phyloP scores from a whole-genome alignment of 2,797 vertebrate species.

The Semaprochilodus insignis region DNA sequence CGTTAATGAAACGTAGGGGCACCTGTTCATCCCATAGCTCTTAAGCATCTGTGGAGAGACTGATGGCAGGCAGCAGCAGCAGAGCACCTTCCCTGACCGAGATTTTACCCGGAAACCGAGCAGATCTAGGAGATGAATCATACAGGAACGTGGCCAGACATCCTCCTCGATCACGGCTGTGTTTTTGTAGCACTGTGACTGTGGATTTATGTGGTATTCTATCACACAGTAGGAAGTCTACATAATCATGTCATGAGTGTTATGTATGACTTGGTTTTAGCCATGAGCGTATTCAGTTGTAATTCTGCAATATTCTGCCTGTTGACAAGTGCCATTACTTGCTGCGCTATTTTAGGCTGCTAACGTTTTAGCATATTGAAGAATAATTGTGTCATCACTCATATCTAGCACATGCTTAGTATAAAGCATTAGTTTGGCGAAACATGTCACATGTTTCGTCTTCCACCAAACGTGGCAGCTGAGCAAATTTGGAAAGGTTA shows the following conservation, averaged over 20 bases:
- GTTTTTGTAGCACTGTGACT: constrained; percentile 2
- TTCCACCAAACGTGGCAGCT: not conserved
- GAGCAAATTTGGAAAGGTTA: not conserved
- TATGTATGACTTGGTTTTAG: constrained; percentile 22
- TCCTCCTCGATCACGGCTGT: not conserved
- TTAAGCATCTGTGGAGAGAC: constrained; percentile 6
- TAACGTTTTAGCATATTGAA: not conserved
- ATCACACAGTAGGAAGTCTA: constrained; percentile 18
- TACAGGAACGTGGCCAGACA: constrained; percentile 1
- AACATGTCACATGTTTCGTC: not conserved
- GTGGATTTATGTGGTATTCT: not conserved
- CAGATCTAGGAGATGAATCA: not conserved
- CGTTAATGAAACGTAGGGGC: constrained; percentile 32
- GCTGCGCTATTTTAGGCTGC: not conserved
- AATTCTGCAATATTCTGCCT: not conserved
- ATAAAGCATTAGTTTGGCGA: not conserved
- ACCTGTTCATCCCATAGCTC: not conserved
- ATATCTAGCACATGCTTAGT: not conserved
- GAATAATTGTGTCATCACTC: not conserved
- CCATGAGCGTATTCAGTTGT: constrained; percentile 17
- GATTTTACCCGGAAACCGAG: not conserved
- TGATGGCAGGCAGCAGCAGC: not conserved
- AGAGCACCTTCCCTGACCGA: not conserved
- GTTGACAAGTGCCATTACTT: constrained; percentile 17
- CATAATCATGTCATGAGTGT: constrained; percentile 6